A percentile compares a stretch with the other conserved stretches of the same genome.
Conservation (phyloP, 2,797 vertebrate species). For the Argyrosomus regius region DNA sequence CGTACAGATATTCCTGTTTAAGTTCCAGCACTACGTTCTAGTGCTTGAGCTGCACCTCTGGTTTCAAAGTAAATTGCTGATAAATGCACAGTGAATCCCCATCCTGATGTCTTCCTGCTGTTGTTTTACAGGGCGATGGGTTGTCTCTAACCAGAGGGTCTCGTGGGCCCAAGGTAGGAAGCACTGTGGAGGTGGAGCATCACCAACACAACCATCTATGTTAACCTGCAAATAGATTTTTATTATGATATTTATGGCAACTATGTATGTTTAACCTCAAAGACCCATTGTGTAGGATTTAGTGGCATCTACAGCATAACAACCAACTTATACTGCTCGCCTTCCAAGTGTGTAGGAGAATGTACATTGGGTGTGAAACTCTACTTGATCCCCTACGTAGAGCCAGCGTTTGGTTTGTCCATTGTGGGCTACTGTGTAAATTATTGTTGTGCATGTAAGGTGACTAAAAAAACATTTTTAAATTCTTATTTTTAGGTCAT, state of each 20-base stretch:
- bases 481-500: too few species aligned
- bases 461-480: too few species aligned
- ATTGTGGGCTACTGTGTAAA: too few species aligned
- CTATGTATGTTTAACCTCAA: background rate
- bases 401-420: too few species aligned
- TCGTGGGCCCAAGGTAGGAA: constrained; percentile 94
- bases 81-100: constrained; percentile 22
- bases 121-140: constrained; percentile 86
- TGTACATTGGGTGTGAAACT: too few species aligned
- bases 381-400: too few species aligned
- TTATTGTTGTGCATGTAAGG: too few species aligned
- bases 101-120: constrained; percentile 42
- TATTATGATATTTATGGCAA: background rate
- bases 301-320: too few species aligned
- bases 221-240: background rate
- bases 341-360: too few species aligned
- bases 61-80: constrained; percentile 58
- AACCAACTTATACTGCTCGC: too few species aligned
- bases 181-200: constrained; percentile 9
- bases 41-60: constrained; percentile 15
- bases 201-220: constrained; percentile 6
- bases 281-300: too few species aligned
- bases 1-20: constrained; percentile 49
- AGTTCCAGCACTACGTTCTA: constrained; percentile 42
- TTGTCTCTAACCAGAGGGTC: constrained; percentile 87